Conservation (phyloP, 2,888 invertebrate genomes). For the Fragum fragum region DNA sequence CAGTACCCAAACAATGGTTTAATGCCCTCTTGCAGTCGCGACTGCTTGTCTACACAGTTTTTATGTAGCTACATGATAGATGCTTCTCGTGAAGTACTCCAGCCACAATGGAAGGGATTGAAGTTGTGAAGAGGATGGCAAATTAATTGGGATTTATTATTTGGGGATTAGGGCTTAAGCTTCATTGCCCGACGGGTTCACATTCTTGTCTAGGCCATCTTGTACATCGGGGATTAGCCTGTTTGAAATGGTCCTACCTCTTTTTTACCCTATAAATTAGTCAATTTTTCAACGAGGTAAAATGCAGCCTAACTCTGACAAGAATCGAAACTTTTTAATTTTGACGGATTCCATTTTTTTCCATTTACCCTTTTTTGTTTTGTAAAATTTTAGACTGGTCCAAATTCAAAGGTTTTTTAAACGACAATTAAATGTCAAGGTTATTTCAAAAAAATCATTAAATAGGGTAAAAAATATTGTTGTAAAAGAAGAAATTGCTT, state of each 20-base stretch:
- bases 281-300: too few relatives aligned
- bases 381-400: too few relatives aligned
- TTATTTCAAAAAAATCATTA: too few relatives aligned
- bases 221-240: not conserved
- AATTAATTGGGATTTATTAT: slow-evolving; percentile 70
- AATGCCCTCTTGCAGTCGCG: slow-evolving; percentile 30
- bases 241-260: not conserved
- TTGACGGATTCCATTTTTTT: too few relatives aligned
- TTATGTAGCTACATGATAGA: slow-evolving; percentile 49
- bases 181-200: slow-evolving; percentile 1
- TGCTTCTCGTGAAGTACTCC: slow-evolving; percentile 46
- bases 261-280: too few relatives aligned
- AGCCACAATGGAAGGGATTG: slow-evolving; percentile 42
- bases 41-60: slow-evolving; percentile 56
- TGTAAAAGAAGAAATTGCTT: too few relatives aligned
- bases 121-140: slow-evolving; percentile 51
- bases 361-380: too few relatives aligned
- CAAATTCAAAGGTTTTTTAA: too few relatives aligned
- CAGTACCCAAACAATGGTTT: slow-evolving; percentile 7
- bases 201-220: slow-evolving; percentile 6
- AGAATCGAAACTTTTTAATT: too few relatives aligned
- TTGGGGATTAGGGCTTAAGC: slow-evolving; percentile 17
- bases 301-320: too few relatives aligned
- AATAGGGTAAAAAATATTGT: too few relatives aligned
- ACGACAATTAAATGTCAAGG: too few relatives aligned